phyloP scores from a whole-genome alignment of 2,888 invertebrate genomes.

The Melikaiella ostensackeni region DNA sequence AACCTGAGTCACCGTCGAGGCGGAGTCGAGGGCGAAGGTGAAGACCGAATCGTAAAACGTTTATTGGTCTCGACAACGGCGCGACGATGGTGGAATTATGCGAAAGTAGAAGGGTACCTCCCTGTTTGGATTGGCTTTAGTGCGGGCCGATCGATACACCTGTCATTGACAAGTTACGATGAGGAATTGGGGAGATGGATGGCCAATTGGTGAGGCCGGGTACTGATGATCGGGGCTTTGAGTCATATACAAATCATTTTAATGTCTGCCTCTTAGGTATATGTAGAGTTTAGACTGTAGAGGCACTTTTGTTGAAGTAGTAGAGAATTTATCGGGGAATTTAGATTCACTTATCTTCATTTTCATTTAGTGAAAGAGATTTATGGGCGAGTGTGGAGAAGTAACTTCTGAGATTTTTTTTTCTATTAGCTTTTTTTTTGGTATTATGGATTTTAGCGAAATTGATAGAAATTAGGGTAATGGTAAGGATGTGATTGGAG shows the following conservation, averaged over 20 bases:
- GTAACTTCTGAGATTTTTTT: too few relatives aligned
- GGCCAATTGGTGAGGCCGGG: not conserved
- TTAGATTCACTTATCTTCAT: too few relatives aligned
- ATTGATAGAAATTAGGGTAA: too few relatives aligned
- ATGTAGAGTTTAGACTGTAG: too few relatives aligned
- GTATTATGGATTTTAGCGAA: too few relatives aligned
- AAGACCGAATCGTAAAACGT: conserved; percentile 33
- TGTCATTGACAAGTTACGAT: conserved; percentile 6
- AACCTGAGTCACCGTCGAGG: conserved; percentile 50
- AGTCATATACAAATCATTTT: not conserved
- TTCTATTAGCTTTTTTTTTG: too few relatives aligned
- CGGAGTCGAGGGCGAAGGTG: conserved; percentile 38
- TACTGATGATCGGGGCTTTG: not conserved
- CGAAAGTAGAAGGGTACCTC: conserved; percentile 21
- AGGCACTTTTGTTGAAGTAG: too few relatives aligned
- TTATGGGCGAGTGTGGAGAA: too few relatives aligned
- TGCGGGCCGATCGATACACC: conserved; percentile 1
- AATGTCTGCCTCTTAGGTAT: not conserved
- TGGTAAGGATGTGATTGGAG: too few relatives aligned
- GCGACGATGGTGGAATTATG: conserved; percentile 25
- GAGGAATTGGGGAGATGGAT: conserved; percentile 9
- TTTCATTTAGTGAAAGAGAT: too few relatives aligned
- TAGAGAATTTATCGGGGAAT: too few relatives aligned
- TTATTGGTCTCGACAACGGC: conserved; percentile 33
- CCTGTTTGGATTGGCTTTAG: conserved; percentile 20